Percentiles rank a stretch among this genome's conserved stretches.
Evolutionary conservation across 1,140 invertebrate genomes (phyloP).

Genomic region (Neotoxoptera formosana): DNA sequence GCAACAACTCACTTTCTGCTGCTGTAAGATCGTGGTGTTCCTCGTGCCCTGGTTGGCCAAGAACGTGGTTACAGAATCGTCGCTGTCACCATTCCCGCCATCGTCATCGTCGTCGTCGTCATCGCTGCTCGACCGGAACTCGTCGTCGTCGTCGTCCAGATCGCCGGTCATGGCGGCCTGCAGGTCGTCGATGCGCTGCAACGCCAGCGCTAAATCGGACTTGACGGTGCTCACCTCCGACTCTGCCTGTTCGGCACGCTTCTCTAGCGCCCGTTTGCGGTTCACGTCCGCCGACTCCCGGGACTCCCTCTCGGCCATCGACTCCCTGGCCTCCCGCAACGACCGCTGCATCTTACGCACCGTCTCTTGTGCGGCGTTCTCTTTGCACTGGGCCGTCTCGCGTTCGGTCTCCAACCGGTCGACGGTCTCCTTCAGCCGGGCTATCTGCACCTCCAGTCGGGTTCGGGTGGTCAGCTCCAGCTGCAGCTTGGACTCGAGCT

Average conservation of each 20-base stretch:
- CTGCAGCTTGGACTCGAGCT: slow-evolving; percentile 88
- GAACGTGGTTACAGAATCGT: slow-evolving; percentile 47
- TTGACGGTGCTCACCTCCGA: slow-evolving; percentile 70
- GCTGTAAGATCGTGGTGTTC: slow-evolving; percentile 30
- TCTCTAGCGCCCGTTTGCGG: slow-evolving; percentile 74
- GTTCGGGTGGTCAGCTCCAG: slow-evolving; percentile 85
- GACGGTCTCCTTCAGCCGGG: slow-evolving; percentile 81
- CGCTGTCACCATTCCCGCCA: slow-evolving; percentile 19
- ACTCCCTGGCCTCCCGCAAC: slow-evolving; percentile 76
- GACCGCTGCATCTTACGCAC: slow-evolving; percentile 75
- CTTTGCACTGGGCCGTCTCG: slow-evolving; percentile 73
- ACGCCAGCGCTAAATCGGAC: slow-evolving; percentile 79
- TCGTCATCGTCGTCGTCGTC: slow-evolving; percentile 43
- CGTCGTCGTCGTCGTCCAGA: slow-evolving; percentile 66
- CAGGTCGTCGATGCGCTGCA: slow-evolving; percentile 84
- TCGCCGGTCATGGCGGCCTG: slow-evolving; percentile 84
- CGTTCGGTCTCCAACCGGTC: slow-evolving; percentile 81
- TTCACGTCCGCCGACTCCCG: slow-evolving; percentile 77
- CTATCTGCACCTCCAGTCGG: slow-evolving; percentile 82
- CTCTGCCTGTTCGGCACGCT: slow-evolving; percentile 73
- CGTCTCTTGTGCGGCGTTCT: slow-evolving; percentile 78
- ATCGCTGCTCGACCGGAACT: slow-evolving; percentile 62
- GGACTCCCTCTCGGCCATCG: slow-evolving; percentile 71
- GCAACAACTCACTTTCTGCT: slow-evolving; percentile 33
- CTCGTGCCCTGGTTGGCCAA: slow-evolving; percentile 41